Evolutionary conservation across 2,888 invertebrate genomes (phyloP).

Genomic region (Iselma pallidipennis): DNA sequence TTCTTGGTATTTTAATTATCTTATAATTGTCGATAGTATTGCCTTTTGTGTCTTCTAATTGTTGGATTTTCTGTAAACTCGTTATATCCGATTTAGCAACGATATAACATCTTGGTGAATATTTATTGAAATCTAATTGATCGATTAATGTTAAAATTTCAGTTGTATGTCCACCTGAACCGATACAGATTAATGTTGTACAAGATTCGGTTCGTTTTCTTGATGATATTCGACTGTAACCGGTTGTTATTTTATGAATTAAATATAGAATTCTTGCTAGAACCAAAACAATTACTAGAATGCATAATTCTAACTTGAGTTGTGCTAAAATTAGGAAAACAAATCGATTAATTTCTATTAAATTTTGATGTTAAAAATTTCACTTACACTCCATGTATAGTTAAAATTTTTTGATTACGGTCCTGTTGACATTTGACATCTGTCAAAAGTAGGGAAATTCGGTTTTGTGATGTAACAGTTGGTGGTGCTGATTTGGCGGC

Average conservation of each 20-base stretch:
- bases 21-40: constrained; percentile 52
- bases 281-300: constrained; percentile 41
- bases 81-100: constrained; percentile 77
- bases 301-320: constrained; percentile 35
- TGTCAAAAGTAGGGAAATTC: not conserved
- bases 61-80: constrained; percentile 70
- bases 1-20: constrained; percentile 73
- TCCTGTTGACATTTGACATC: not conserved
- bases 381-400: not conserved
- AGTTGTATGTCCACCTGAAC: constrained; percentile 92
- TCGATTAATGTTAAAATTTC: constrained; percentile 82
- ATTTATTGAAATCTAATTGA: constrained; percentile 65
- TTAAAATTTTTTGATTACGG: not conserved
- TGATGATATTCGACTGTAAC: constrained; percentile 41
- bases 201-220: constrained; percentile 41
- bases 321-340: constrained; percentile 33
- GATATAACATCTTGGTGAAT: constrained; percentile 76
- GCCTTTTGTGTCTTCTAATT: constrained; percentile 54
- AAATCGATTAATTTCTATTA: not conserved
- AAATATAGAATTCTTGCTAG: constrained; percentile 48
- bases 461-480: not conserved
- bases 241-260: constrained; percentile 52
- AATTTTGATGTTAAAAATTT: not conserved
- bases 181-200: constrained; percentile 68
- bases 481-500: not conserved